A percentile compares a stretch with the other conserved stretches of the same genome.
Conservation (phyloP, 1,140 invertebrate species). For the Dufourea novaeangliae region DNA sequence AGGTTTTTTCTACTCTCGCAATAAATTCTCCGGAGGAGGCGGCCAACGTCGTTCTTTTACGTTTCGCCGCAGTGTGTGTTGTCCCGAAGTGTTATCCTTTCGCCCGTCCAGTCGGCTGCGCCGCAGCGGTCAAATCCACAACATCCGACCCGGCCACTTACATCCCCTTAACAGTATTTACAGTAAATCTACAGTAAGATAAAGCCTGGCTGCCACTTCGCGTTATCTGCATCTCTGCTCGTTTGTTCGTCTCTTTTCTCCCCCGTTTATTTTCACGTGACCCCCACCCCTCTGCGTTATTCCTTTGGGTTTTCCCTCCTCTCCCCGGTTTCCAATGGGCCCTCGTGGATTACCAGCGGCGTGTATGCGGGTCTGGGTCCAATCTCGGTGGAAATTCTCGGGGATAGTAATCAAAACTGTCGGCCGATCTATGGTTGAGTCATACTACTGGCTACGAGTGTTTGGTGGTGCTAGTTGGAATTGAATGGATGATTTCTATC, state of each 20-base stretch:
- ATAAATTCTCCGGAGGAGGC: slow-evolving; percentile 14
- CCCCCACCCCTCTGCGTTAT: neutral
- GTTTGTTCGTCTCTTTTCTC: slow-evolving; percentile 12
- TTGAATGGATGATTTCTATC: too few relatives aligned
- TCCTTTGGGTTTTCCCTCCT: neutral
- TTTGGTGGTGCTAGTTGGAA: too few relatives aligned
- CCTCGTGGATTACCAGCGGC: slow-evolving; percentile 36
- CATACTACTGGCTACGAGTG: too few relatives aligned
- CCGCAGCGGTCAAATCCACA: slow-evolving; percentile 3
- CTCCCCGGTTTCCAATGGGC: neutral
- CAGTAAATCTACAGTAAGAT: slow-evolving; percentile 47
- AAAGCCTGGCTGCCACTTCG: slow-evolving; percentile 17
- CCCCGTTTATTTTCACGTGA: neutral
- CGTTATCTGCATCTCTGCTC: slow-evolving; percentile 38
- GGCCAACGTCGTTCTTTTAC: neutral
- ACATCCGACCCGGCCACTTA: neutral
- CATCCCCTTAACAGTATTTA: slow-evolving; percentile 39
- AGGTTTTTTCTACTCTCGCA: neutral
- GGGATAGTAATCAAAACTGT: too few relatives aligned
- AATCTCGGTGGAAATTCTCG: slow-evolving; percentile 61
- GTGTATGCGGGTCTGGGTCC: slow-evolving; percentile 26
- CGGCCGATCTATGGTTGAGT: too few relatives aligned
- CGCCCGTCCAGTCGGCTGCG: neutral
- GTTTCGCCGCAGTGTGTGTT: neutral
- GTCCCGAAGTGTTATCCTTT: neutral